Conservation (phyloP, 2,888 invertebrate genomes). For the Diachrysia chrysitis region DNA sequence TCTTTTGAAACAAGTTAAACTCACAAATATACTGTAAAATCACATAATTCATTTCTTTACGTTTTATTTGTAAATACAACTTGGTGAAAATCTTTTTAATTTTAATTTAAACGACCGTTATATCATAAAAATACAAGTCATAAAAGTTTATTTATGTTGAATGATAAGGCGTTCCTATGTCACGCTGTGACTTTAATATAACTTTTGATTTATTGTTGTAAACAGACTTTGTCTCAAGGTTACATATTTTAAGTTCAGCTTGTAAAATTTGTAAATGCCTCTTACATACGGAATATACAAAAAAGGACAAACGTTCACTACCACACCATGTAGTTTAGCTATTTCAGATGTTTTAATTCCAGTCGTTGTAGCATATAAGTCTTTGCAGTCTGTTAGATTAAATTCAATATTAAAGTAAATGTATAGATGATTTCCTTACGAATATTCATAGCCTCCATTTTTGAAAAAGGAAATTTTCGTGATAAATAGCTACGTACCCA, state of each 20-base stretch:
- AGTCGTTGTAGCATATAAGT: too few relatives aligned
- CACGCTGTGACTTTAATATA: not conserved
- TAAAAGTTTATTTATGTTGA: slow-evolving; percentile 34
- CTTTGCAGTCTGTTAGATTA: too few relatives aligned
- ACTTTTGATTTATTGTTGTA: not conserved
- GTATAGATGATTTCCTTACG: too few relatives aligned
- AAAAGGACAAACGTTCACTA: not conserved
- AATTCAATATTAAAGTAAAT: too few relatives aligned
- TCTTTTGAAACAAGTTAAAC: slow-evolving; percentile 11
- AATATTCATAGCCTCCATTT: too few relatives aligned
- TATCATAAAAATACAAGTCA: slow-evolving; percentile 17
- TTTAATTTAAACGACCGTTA: not conserved
- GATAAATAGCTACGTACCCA: too few relatives aligned
- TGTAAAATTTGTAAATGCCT: not conserved
- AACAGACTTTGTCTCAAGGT: not conserved
- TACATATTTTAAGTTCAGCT: not conserved
- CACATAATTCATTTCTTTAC: slow-evolving; percentile 38
- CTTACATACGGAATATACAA: too few relatives aligned
- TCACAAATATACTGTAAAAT: slow-evolving; percentile 36
- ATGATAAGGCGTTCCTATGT: slow-evolving; percentile 15
- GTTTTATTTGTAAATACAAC: not conserved
- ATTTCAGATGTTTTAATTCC: too few relatives aligned
- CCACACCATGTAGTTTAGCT: too few relatives aligned
- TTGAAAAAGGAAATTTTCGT: too few relatives aligned
- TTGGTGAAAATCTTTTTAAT: slow-evolving; percentile 2